A percentile compares a stretch with the other conserved stretches of the same genome.
Evolutionary conservation across 2,888 invertebrate species (phyloP).

Genomic region (Rhingia campestris): DNA sequence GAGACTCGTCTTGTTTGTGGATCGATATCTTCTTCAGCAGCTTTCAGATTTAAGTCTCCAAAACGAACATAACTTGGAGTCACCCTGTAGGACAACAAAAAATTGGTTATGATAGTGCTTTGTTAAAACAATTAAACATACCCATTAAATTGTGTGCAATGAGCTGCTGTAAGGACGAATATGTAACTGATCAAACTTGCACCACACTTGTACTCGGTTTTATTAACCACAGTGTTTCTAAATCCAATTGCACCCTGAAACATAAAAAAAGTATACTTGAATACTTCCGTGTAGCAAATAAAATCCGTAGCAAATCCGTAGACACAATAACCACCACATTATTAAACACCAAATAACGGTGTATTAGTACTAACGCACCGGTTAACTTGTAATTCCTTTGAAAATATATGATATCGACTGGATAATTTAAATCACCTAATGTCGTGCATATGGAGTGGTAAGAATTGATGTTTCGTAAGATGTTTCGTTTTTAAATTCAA

Average conservation of each 20-base stretch:
- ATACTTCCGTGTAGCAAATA: too few relatives aligned
- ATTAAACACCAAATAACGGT: too few relatives aligned
- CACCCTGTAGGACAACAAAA: slow-evolving; percentile 68
- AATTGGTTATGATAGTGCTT: neutral
- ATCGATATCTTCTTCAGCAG: slow-evolving; percentile 76
- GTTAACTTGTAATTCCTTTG: too few relatives aligned
- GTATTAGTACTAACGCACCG: too few relatives aligned
- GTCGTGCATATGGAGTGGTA: too few relatives aligned
- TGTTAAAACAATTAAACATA: slow-evolving; percentile 44
- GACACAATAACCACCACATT: too few relatives aligned
- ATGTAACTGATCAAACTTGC: slow-evolving; percentile 81
- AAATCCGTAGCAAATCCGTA: too few relatives aligned
- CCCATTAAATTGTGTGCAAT: slow-evolving; percentile 79
- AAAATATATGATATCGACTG: too few relatives aligned
- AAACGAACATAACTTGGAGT: slow-evolving; percentile 79
- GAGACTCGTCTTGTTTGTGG: slow-evolving; percentile 78
- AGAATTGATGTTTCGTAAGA: too few relatives aligned
- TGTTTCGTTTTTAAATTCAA: too few relatives aligned
- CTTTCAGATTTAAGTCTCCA: slow-evolving; percentile 79
- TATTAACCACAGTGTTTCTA: slow-evolving; percentile 70
- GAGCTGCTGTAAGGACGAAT: slow-evolving; percentile 81
- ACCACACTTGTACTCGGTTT: slow-evolving; percentile 80
- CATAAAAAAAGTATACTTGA: neutral
- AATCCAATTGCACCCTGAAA: slow-evolving; percentile 79
- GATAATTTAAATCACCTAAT: neutral